These are phyloP conservation scores for Phalacrocorax carbo DNA, from an alignment of 2,113 vertebrate species.

Conservation along the genomic window DNA sequence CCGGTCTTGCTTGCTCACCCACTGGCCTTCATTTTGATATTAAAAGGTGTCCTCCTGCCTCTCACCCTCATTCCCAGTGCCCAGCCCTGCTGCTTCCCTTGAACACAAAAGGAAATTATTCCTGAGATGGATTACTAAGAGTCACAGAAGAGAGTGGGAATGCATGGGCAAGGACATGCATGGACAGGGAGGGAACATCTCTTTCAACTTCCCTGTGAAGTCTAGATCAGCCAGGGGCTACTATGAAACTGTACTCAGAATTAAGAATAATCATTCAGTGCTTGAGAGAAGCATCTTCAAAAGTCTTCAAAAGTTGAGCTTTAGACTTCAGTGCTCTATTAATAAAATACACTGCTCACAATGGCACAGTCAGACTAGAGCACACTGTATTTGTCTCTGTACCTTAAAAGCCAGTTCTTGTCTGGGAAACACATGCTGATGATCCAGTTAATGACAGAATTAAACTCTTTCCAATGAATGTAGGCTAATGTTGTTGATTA, in stretches of 20 bases:
- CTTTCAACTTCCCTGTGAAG: background rate
- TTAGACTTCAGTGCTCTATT: background rate
- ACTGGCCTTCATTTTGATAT: background rate
- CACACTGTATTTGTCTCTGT: background rate
- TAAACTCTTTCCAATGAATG: background rate
- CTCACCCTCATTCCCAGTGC: background rate
- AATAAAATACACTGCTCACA: background rate
- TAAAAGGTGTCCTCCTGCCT: background rate
- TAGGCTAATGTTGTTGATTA: background rate
- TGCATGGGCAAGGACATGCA: background rate
- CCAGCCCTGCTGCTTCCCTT: background rate
- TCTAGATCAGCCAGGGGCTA: background rate
- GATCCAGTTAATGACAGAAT: background rate
- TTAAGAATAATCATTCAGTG: background rate
- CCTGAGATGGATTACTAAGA: background rate
- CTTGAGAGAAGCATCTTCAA: background rate
- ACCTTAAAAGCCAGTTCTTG: background rate
- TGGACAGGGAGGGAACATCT: background rate
- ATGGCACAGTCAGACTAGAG: background rate
- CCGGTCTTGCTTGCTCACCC: background rate
- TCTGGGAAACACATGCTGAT: background rate
- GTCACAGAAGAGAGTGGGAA: background rate
- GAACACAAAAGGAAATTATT: background rate
- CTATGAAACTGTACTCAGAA: background rate
- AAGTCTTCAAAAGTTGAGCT: background rate